A percentile compares a stretch with the other conserved stretches of the same genome.
phyloP scores from a whole-genome alignment of 2,797 vertebrate genomes.

The Anolis apletophallus region DNA sequence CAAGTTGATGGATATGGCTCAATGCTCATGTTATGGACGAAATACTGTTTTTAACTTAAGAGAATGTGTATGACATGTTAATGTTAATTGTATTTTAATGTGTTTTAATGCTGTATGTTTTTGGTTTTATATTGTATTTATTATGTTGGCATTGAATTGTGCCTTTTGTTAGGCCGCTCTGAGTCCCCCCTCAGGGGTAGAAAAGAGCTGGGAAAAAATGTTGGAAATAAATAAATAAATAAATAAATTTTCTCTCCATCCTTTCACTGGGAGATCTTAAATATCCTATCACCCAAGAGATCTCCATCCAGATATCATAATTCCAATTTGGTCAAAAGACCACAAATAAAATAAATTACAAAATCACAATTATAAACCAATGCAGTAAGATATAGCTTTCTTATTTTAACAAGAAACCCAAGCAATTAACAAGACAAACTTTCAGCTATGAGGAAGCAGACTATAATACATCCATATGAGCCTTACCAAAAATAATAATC shows the following conservation, averaged over 20 bases:
- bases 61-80: no score
- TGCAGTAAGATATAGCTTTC: neutral
- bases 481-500: neutral
- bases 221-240: no score
- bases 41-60: no score
- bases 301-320: neutral
- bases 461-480: neutral
- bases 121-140: no score
- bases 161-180: no score
- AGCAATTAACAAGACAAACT: neutral
- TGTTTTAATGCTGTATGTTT: no score
- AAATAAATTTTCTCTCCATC: neutral
- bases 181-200: no score
- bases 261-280: neutral
- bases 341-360: neutral
- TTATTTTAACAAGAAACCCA: neutral
- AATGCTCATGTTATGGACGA: no score
- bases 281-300: neutral
- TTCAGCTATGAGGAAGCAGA: fast-evolving
- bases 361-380: neutral
- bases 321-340: neutral
- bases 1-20: no score
- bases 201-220: no score
- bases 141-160: no score
- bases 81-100: no score